Percentiles rank a stretch among this genome's conserved stretches.
Conservation (phyloP, 2,888 invertebrate species). For the Scaeva pyrastri region DNA sequence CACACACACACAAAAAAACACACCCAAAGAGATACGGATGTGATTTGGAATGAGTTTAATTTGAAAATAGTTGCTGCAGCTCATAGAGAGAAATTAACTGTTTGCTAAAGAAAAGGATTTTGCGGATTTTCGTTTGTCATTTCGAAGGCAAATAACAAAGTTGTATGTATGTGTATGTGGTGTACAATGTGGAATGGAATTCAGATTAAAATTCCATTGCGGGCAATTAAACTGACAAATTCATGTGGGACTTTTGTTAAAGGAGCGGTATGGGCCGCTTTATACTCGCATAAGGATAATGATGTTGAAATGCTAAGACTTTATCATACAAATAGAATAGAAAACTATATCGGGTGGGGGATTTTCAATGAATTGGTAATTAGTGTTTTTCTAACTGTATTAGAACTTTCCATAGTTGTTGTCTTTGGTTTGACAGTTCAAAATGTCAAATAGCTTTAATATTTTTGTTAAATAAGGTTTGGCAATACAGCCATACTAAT, state of each 20-base stretch:
- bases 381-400: too few species aligned
- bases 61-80: slow-evolving; percentile 55
- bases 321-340: background rate
- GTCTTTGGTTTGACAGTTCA: too few species aligned
- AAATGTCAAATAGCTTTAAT: too few species aligned
- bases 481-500: too few species aligned
- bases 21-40: background rate
- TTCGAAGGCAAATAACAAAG: slow-evolving; percentile 14
- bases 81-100: slow-evolving; percentile 47
- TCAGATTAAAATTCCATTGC: slow-evolving; percentile 57
- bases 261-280: background rate
- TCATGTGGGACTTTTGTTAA: slow-evolving; percentile 17
- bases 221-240: slow-evolving; percentile 33
- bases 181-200: slow-evolving; percentile 24
- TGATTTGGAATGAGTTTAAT: slow-evolving; percentile 30
- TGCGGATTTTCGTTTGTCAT: slow-evolving; percentile 32
- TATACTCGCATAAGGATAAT: background rate
- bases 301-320: background rate
- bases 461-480: too few species aligned
- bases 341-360: background rate
- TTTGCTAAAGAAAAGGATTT: slow-evolving; percentile 50
- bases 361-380: too few species aligned
- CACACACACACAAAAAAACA: background rate
- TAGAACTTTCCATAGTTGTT: too few species aligned
- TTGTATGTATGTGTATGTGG: background rate